Evolutionary conservation across 2,113 vertebrate genomes (phyloP).

Genomic region (Phocoena phocoena): DNA sequence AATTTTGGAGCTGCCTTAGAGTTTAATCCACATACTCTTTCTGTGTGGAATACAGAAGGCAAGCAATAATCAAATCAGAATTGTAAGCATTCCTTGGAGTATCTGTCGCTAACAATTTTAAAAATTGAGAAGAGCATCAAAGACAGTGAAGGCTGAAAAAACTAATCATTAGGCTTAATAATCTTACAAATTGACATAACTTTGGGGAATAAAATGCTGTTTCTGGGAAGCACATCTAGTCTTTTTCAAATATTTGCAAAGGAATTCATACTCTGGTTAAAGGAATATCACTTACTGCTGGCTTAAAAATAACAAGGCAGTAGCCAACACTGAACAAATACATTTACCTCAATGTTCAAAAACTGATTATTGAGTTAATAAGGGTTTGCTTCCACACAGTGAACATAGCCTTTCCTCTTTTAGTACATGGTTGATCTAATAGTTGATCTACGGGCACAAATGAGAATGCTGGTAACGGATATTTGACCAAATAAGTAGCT

Average conservation of each 20-base stretch:
- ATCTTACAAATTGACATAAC: constrained; percentile 6
- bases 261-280: constrained; percentile 24
- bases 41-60: constrained; percentile 66
- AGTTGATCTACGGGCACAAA: background rate
- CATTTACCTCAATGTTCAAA: background rate
- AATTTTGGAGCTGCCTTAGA: constrained; percentile 73
- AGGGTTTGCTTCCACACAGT: background rate
- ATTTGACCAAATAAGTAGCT: background rate
- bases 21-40: constrained; percentile 76
- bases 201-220: constrained; percentile 27
- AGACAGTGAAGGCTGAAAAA: background rate
- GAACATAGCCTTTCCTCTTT: background rate
- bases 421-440: background rate
- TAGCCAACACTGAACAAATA: background rate
- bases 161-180: background rate
- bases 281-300: background rate
- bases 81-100: constrained; percentile 67
- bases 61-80: constrained; percentile 74
- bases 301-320: background rate
- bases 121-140: constrained; percentile 51
- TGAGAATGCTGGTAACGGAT: background rate
- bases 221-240: constrained; percentile 31
- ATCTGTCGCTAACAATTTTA: constrained; percentile 74
- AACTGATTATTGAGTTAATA: background rate
- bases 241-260: constrained; percentile 43